Evolutionary conservation across 2,113 vertebrate species (phyloP).

Genomic region (Cygnus atratus): DNA sequence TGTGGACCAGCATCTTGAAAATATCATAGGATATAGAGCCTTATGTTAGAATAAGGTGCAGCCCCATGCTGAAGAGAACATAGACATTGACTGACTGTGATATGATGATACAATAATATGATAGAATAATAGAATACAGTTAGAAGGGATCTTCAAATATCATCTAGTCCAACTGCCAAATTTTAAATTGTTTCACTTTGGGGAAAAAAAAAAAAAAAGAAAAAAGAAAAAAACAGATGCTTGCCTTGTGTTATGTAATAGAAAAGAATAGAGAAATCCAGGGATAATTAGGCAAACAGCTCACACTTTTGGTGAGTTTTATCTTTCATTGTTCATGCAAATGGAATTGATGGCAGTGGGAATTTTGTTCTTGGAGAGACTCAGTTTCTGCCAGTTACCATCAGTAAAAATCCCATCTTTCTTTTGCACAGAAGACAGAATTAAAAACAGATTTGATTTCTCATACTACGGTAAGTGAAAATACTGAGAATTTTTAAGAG

Average conservation of each 20-base stretch:
- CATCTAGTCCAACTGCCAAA: background rate
- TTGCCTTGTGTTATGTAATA: background rate
- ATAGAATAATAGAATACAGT: too few species aligned
- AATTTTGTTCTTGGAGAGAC: background rate
- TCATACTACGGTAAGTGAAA: background rate
- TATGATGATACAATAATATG: too few species aligned
- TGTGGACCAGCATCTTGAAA: background rate
- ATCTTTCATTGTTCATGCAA: background rate
- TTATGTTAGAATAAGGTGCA: background rate
- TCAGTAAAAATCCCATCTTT: background rate
- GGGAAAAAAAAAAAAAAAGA: too few species aligned
- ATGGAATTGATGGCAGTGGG: background rate
- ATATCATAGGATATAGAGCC: background rate
- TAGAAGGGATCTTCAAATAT: too few species aligned
- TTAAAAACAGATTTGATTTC: background rate
- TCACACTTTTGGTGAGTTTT: background rate
- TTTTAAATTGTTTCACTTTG: background rate
- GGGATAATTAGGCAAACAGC: background rate
- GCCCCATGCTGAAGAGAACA: too few species aligned
- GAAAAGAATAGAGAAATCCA: background rate
- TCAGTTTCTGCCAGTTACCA: background rate
- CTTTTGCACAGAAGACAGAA: background rate
- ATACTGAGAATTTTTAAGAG: background rate
- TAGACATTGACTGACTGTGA: too few species aligned
- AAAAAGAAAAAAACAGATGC: background rate